Base-by-base conservation (phyloP, 35 echinoderm and acorn worm genomes). In the Chiridota heheva region DNA sequence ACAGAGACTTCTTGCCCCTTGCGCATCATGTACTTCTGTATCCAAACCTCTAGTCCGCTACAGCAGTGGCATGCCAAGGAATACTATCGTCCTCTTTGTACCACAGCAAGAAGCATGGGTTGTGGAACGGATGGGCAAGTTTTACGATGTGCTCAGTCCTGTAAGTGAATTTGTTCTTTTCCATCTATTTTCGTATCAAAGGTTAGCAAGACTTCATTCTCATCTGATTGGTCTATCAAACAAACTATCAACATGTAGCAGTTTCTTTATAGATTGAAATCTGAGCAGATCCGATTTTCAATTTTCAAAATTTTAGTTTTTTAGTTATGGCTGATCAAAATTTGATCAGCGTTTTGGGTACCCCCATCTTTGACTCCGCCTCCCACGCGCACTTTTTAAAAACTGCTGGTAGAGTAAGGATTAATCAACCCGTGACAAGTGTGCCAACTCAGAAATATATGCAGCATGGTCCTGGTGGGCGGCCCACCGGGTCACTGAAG, bases 101-200 rank as follows among this genome's bases (percentile, higher is more conserved):
- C 93, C 93, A 27, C 93, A 97, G 49, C 93, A 97, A 74, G 93
- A 97, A 69, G 93, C 93, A 55, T 97, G 93, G 93, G 88, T 97
- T 28, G 82, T 97, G 26, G 93, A 97, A 30, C 42, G 93, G 60
- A 97, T 97, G 93, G 93, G 93, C 24, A 83, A 57, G 78, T 96
- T 97, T 60, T 38, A 97, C 78, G 87, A 81, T 60, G 88, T 87
- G 12, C 67, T 91, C 10, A 76, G 76, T 69, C 93, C 93, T 49
- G 93, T 97, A 88, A 82, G 92, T 77, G 25, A 17, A 1, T 20
- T 76, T 55, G 40, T 31, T 31, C 29, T 77, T 24, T 77, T 13
- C 45, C 20, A 13, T 77, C 17, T 15, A 59, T 63, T 63, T 63
- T 30, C 30, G 7, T 10, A 7, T 63, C 25, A 18, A 13, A 63